Evolutionary conservation across 2,113 vertebrate species (phyloP).

Genomic region (Hystrix brachyura): DNA sequence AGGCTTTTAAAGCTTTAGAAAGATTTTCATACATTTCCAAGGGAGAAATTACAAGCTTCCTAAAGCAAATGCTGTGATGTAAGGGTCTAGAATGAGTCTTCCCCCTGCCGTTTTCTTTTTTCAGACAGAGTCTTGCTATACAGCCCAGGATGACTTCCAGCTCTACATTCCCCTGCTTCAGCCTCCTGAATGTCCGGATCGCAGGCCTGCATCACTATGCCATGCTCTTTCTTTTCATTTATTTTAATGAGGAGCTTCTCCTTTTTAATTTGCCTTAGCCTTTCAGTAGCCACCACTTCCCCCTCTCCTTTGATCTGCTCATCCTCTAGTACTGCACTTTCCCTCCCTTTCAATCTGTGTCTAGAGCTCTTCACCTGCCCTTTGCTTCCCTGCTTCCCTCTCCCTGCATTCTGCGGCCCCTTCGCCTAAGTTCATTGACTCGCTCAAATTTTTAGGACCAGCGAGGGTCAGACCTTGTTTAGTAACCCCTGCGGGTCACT

Average conservation of each 20-base stretch:
- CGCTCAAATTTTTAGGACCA: neutral
- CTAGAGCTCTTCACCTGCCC: no score
- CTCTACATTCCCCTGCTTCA: no score
- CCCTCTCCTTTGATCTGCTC: neutral
- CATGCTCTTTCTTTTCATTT: no score
- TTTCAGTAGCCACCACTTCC: neutral
- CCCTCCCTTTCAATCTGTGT: neutral
- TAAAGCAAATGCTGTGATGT: neutral
- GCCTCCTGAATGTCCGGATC: no score
- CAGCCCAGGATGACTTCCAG: no score
- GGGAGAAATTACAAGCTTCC: neutral
- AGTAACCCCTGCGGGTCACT: neutral
- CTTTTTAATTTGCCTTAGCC: neutral
- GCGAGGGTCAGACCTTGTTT: neutral
- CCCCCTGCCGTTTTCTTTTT: no score
- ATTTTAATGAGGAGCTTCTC: neutral
- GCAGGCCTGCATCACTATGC: no score
- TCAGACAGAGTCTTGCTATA: no score
- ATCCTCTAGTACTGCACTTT: neutral
- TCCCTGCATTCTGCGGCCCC: neutral
- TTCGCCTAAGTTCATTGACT: neutral
- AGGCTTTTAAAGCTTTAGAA: neutral
- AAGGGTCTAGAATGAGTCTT: neutral
- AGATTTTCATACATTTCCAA: neutral
- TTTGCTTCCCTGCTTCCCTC: neutral